Conservation (phyloP, 2,888 invertebrate genomes). For the Brachylomia viminalis region DNA sequence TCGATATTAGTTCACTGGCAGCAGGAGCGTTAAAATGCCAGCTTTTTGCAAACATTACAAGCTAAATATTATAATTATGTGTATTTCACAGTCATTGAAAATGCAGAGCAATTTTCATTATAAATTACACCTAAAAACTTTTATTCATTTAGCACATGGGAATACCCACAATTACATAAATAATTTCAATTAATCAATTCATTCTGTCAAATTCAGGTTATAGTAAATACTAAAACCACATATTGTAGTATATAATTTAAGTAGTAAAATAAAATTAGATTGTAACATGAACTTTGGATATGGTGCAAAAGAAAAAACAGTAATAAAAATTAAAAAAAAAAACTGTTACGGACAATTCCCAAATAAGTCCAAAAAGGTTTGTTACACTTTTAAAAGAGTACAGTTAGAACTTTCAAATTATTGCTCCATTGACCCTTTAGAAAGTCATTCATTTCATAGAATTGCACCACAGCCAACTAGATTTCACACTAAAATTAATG, state of each 20-base stretch:
- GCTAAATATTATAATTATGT: not conserved
- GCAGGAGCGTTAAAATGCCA: conserved; percentile 12
- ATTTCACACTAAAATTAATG: conserved; percentile 59
- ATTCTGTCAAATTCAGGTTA: not conserved
- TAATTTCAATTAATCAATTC: no score
- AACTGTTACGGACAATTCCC: not conserved
- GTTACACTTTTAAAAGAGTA: conserved; percentile 57
- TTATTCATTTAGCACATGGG: not conserved
- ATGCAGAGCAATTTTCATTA: not conserved
- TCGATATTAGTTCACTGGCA: conserved; percentile 30
- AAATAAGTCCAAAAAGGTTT: conserved; percentile 55
- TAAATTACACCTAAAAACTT: not conserved
- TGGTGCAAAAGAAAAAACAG: not conserved
- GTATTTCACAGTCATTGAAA: not conserved
- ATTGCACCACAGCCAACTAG: conserved; percentile 58
- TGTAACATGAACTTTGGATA: not conserved
- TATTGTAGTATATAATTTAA: not conserved
- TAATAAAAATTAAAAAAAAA: conserved; percentile 3
- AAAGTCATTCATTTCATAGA: conserved; percentile 65
- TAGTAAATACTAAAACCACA: not conserved
- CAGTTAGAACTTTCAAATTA: conserved; percentile 64
- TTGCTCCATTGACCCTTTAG: conserved; percentile 69
- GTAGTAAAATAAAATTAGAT: no score
- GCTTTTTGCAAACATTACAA: not conserved
- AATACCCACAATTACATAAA: not conserved